Evolutionary conservation across 2,113 vertebrate species (phyloP), one percentile per base, ranked within the genome.

Genomic region (Scomber scombrus): DNA sequence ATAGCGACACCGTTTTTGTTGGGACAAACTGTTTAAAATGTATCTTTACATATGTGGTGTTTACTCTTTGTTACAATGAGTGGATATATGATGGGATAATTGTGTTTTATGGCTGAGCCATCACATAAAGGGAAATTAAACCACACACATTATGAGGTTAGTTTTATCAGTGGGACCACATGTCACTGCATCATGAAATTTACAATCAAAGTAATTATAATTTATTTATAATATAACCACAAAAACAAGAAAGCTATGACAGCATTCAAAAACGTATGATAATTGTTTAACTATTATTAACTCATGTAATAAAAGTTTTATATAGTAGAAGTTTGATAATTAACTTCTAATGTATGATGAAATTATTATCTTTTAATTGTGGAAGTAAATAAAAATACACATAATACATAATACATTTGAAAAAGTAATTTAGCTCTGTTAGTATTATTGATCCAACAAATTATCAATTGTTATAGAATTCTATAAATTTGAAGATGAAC

Each of bases 81-180:
- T 71, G 31, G 45, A 64, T 66, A 62, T 84, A 85, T 29, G 72
- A 71, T 55, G 56, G 11, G 7, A 73, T 74, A 60, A 80, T 74
- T 81, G 19, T 75, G 78, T 81, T 89, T 89, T 88, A 87, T 81
- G 77, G 71, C 77, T 18, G 2, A 71, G 45, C 19, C 71, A 58
- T 29, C 68, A 75, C 72, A 82, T 65, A 52, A 81, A 72, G 49
- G 81, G 81, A 88, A 90, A 90, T 91, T 68, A 82, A 88, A 87
- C 1, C 18, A 4, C 64, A 78, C 18, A 78, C 18, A 58, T 80
- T 61, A 77, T 80, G 34, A 70, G 45, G 15, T 40, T 49, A 0
- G 18, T 72, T 88, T 84, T 70, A 88, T 86, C 34, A 80, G 50
- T 8, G 11, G 43, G 26, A 60, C 10, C 47, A 49, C 34, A 67